Conservation (phyloP, 2,888 invertebrate species). For the Lathronympha strigana region DNA sequence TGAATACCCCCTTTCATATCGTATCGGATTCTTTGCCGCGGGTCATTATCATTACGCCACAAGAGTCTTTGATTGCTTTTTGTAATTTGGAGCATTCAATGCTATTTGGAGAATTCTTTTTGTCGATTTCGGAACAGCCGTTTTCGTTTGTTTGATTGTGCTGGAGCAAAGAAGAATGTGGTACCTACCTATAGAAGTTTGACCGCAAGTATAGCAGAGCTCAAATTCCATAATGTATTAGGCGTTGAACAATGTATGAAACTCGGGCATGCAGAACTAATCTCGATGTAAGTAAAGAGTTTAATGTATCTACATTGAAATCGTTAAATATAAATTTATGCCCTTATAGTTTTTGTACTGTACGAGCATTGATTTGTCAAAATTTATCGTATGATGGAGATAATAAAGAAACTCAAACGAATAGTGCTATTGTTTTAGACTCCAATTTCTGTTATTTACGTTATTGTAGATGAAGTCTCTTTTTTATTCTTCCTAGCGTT, state of each 20-base stretch:
- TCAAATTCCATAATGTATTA: neutral
- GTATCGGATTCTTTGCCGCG: constrained; percentile 70
- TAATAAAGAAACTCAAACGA: no score
- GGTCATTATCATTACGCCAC: constrained; percentile 73
- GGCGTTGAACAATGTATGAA: neutral
- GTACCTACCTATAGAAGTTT: constrained; percentile 1
- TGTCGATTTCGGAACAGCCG: constrained; percentile 59
- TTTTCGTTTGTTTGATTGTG: constrained; percentile 52
- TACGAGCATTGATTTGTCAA: no score
- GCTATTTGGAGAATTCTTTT: constrained; percentile 70
- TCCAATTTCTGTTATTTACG: no score
- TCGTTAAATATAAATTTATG: no score
- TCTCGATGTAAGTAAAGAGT: neutral
- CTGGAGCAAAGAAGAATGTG: constrained; percentile 43
- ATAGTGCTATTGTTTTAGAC: no score
- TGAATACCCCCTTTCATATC: constrained; percentile 72
- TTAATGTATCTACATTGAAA: no score
- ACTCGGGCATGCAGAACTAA: neutral
- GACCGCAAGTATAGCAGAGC: neutral
- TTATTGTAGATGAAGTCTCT: no score
- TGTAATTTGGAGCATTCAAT: constrained; percentile 73
- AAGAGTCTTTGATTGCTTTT: constrained; percentile 74
- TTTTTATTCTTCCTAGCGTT: no score
- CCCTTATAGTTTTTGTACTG: no score
- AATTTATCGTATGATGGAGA: no score